Base-by-base conservation (phyloP, 2,888 invertebrate genomes). In the Barypeithes pellucidus region DNA sequence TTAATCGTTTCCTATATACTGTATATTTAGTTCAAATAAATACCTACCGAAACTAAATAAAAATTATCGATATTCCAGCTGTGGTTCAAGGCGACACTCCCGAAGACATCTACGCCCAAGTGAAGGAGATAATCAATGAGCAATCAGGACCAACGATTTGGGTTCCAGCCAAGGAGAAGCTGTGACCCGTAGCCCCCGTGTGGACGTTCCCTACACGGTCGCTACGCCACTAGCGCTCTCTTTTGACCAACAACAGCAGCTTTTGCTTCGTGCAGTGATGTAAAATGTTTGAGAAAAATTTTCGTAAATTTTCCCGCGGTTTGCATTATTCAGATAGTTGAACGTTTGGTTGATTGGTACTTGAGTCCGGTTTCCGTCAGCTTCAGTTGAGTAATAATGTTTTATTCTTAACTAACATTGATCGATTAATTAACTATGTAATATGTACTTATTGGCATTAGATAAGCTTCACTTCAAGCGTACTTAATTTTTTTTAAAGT, bases 11-110 rank as follows among this genome's bases (percentile, higher is more conserved):
- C n/a, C n/a, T n/a, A n/a, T n/a, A n/a, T n/a, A n/a, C n/a, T n/a
- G n/a, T n/a, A n/a, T n/a, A n/a, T n/a, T n/a, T n/a, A n/a, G n/a
- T n/a, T n/a, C n/a, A n/a, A n/a, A n/a, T n/a, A n/a, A n/a, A n/a
- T n/a, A n/a, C n/a, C n/a, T n/a, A n/a, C n/a, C n/a, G n/a, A n/a
- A n/a, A n/a, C n/a, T n/a, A n/a, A n/a, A n/a, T n/a, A n/a, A 7
- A 0, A 50, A 50, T 20, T 14, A 12, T 50, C 11, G 29, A 14
- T 43, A 71, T 85, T 87, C 18, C 88, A 97, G 97, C 97, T 84
- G 95, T 98, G 80, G 96, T 98, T 78, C 95, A 96, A 86, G 98
- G 98, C 76, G 97, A 99, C 87, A 98, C 98, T 67, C 96, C 98
- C 43, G 98, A 98, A 87, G 99, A 99, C 87, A 95, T 99, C 83